phyloP scores from a whole-genome alignment of 2,797 vertebrate genomes.

The Sylvilagus floridanus region DNA sequence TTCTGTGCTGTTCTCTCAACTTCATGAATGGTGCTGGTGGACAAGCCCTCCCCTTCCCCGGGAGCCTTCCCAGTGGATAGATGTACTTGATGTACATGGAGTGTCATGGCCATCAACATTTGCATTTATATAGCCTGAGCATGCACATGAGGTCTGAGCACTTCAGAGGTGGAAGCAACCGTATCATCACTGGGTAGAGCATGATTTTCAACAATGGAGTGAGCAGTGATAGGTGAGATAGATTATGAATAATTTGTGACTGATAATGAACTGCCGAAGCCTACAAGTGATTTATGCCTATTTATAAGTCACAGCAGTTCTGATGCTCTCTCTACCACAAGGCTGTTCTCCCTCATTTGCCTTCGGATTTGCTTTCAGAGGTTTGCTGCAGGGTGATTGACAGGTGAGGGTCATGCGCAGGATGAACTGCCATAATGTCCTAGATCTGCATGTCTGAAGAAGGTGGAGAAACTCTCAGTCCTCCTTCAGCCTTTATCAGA shows the following conservation, averaged over 20 bases:
- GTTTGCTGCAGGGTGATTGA: background rate
- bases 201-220: background rate
- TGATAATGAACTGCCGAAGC: conserved; percentile 48
- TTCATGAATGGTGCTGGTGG: background rate
- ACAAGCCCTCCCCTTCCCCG: too few species aligned
- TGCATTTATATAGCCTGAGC: background rate
- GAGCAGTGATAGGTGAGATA: background rate
- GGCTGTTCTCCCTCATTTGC: background rate
- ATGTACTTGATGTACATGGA: too few species aligned
- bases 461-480: background rate
- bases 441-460: background rate
- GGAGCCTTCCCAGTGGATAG: too few species aligned
- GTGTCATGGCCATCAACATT: background rate
- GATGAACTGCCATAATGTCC: background rate
- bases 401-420: background rate
- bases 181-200: background rate
- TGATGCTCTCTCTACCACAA: background rate
- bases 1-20: background rate
- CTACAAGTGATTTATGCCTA: conserved; percentile 1
- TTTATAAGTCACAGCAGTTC: conserved; percentile 19
- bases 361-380: background rate
- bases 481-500: background rate
- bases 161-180: background rate
- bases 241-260: conserved; percentile 41
- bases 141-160: background rate